Evolutionary conservation across 1,140 invertebrate genomes (phyloP).

Genomic region (Achatina immaculata): DNA sequence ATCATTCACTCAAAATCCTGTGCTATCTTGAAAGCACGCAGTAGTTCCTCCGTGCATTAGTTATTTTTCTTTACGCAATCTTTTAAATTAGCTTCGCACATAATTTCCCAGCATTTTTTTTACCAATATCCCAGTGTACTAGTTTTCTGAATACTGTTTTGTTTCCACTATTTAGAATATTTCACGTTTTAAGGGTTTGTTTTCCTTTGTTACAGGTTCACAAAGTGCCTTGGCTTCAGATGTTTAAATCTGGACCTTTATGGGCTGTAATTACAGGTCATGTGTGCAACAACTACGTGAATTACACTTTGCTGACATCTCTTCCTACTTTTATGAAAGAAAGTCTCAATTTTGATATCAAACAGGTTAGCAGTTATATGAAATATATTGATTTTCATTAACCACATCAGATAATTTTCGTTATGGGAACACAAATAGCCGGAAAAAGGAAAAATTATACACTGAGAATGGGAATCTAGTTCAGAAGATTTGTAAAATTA

Average conservation of each 20-base stretch:
- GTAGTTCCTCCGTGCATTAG: no score
- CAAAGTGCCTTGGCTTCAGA: slow-evolving; percentile 76
- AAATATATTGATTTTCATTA: neutral
- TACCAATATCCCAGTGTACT: no score
- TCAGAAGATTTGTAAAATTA: neutral
- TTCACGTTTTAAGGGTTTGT: no score
- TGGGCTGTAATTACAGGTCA: slow-evolving; percentile 89
- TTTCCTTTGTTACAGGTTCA: neutral
- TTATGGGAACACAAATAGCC: neutral
- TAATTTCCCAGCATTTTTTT: no score
- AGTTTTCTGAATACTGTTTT: no score
- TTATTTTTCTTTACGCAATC: no score
- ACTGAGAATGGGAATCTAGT: neutral
- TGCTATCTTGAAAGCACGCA: no score
- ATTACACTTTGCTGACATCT: slow-evolving; percentile 93
- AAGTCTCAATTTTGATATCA: slow-evolving; percentile 87
- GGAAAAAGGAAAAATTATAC: neutral
- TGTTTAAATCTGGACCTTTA: slow-evolving; percentile 84
- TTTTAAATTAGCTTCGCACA: no score
- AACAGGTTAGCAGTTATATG: slow-evolving; percentile 75
- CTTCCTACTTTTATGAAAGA: slow-evolving; percentile 95
- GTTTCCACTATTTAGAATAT: no score
- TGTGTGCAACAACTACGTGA: slow-evolving; percentile 90
- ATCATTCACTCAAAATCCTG: no score
- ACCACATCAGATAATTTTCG: neutral